Conservation (phyloP, 2,113 vertebrate species). For the Ginglymostoma cirratum region DNA sequence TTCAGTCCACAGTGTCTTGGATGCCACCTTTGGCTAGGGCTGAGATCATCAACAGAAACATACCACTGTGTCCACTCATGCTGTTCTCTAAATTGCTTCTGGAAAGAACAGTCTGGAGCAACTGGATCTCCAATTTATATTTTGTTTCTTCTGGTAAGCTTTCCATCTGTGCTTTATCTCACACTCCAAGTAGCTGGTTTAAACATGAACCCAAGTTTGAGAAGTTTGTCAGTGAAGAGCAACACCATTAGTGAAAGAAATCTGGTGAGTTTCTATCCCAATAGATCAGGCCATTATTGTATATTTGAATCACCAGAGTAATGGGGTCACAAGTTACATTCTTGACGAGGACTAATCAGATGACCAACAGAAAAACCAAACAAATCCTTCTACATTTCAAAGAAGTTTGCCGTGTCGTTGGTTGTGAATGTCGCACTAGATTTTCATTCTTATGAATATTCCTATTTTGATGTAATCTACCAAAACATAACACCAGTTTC, state of each 20-base stretch:
- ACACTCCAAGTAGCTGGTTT: not conserved
- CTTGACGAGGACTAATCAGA: not conserved
- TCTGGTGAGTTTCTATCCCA: not conserved
- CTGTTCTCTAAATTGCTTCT: not conserved
- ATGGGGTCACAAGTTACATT: not conserved
- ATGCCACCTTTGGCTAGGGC: not conserved
- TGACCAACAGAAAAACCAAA: not conserved
- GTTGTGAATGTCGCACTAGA: not conserved
- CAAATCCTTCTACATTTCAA: not conserved
- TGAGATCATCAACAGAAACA: not conserved
- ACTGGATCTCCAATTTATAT: not conserved
- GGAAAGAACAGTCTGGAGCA: not conserved
- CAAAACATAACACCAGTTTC: not conserved
- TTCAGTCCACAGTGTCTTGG: not conserved
- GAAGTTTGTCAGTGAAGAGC: not conserved
- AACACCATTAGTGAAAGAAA: not conserved
- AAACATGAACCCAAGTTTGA: not conserved
- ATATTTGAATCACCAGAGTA: not conserved
- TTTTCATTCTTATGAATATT: not conserved
- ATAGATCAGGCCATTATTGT: not conserved
- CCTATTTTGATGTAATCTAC: not conserved
- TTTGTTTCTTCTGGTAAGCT: not conserved
- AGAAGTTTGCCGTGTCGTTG: not conserved
- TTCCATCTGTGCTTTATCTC: not conserved
- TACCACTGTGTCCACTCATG: not conserved